Base-by-base conservation (phyloP, 1,140 invertebrate genomes). In the Cyphomyrmex costatus region DNA sequence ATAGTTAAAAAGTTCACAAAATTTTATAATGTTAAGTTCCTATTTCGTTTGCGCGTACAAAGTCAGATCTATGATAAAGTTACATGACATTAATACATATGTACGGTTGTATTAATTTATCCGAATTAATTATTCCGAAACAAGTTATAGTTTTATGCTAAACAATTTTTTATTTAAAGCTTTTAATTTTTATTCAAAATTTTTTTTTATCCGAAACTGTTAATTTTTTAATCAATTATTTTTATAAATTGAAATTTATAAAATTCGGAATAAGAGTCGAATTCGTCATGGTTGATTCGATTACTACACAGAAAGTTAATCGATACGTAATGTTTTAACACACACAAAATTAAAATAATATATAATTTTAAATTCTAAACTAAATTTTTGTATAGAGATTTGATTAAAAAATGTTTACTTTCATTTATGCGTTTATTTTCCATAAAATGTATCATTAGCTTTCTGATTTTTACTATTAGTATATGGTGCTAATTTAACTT, bases 41-140 rank as follows among this genome's bases (percentile, higher is more conserved):
- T 46, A 60, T 42, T 12, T 46, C 12, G 30, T 30, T 66, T 33
- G 10, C 5, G 14, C 10, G 6, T 53, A 16, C 19, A 2, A 79
- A 68, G 51, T 14, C 63, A 53, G 68, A 80, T 30, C 27, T 30
- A 68, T 42, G 63, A 33, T 65, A 19, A 46, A 30, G 1, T 53
- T 0, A 21, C 63, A 53, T 80, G 63, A 70, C 30, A 80, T 5
- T 36, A 79, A 80, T 49, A 65, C 8, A n/a, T n/a, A 63, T 21
- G 10, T 21, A 42, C 42, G n/a, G 19, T 21, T 21, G 19, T 42
- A 66, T 3, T 33, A 65, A 19, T 33, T 65, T 58, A 58, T 58
- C 19, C 21, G n/a, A n/a, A n/a, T n/a, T n/a, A n/a, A n/a, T n/a
- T n/a, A 14, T 58, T 4, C 56, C 21, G 3, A 58, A 58, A 56